Conservation (phyloP, 2,113 vertebrate genomes). For the Campylomormyrus tamandua region DNA sequence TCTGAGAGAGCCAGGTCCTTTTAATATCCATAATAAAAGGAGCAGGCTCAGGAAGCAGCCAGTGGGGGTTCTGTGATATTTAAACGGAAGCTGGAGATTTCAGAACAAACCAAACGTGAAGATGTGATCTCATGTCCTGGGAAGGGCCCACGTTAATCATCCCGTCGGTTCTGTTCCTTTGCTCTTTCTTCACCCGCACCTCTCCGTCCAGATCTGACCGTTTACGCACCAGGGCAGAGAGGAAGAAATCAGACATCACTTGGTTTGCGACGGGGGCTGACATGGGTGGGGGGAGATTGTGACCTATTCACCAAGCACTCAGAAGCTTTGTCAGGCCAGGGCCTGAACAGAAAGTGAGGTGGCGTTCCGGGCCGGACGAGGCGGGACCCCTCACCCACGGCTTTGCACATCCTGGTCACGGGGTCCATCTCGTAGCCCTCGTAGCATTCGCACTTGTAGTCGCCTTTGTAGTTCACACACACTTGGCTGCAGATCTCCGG, state of each 20-base stretch:
- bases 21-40: constrained; percentile 38
- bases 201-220: constrained; percentile 25
- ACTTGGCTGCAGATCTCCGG: constrained; percentile 93
- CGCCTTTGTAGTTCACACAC: constrained; percentile 97
- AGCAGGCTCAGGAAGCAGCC: constrained; percentile 40
- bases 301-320: constrained; percentile 51
- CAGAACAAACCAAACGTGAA: constrained; percentile 22
- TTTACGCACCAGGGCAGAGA: constrained; percentile 26
- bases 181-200: neutral
- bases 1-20: neutral
- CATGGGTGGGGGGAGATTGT: constrained; percentile 40
- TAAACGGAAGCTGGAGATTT: constrained; percentile 37
- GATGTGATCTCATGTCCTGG: constrained; percentile 26
- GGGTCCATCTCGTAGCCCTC: constrained; percentile 96
- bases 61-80: constrained; percentile 45
- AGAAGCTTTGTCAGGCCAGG: constrained; percentile 34
- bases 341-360: constrained; percentile 32
- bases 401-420: constrained; percentile 90
- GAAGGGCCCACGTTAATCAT: constrained; percentile 19
- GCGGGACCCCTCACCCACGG: constrained; percentile 73
- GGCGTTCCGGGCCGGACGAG: neutral
- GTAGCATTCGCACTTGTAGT: constrained; percentile 94
- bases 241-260: constrained; percentile 24
- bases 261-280: constrained; percentile 22
- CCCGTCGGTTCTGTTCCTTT: neutral